Conservation (phyloP, 2,113 vertebrate species). For the Eonycteris spelaea region DNA sequence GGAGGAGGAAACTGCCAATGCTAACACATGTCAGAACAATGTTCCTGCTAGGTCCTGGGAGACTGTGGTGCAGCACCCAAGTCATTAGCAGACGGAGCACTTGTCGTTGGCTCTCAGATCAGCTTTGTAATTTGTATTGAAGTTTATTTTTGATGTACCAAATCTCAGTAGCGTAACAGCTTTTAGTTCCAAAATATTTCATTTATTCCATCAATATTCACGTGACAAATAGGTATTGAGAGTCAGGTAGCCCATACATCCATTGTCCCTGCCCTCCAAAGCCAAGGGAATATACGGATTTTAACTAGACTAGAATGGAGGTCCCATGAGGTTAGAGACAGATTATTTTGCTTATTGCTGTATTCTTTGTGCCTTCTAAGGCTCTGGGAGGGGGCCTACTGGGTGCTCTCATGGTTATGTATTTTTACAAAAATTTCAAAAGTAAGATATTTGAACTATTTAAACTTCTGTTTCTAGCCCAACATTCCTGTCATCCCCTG, state of each 20-base stretch:
- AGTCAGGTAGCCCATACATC: background rate
- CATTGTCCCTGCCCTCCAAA: background rate
- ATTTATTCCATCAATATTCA: background rate
- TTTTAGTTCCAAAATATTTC: conserved; percentile 60
- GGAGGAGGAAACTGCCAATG: conserved; percentile 13
- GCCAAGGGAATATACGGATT: background rate
- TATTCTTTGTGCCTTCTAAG: background rate
- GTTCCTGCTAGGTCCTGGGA: conserved; percentile 43
- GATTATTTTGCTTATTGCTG: background rate
- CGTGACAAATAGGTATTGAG: background rate
- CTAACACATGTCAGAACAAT: conserved; percentile 26
- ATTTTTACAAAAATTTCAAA: background rate
- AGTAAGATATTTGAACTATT: background rate
- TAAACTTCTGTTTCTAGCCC: background rate
- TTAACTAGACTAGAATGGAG: background rate
- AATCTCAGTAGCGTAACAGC: conserved; percentile 63
- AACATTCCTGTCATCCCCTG: background rate
- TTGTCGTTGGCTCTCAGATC: conserved; percentile 70
- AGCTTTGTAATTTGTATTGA: conserved; percentile 68
- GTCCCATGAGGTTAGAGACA: background rate
- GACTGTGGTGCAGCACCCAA: conserved; percentile 49
- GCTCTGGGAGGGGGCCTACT: background rate
- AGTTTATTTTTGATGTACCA: conserved; percentile 69
- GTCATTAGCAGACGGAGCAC: conserved; percentile 51
- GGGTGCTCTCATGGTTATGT: background rate